Percentiles rank a stretch among this genome's conserved stretches.
Conservation (phyloP, 2,888 invertebrate genomes). For the Pogonocherus hispidulus region DNA sequence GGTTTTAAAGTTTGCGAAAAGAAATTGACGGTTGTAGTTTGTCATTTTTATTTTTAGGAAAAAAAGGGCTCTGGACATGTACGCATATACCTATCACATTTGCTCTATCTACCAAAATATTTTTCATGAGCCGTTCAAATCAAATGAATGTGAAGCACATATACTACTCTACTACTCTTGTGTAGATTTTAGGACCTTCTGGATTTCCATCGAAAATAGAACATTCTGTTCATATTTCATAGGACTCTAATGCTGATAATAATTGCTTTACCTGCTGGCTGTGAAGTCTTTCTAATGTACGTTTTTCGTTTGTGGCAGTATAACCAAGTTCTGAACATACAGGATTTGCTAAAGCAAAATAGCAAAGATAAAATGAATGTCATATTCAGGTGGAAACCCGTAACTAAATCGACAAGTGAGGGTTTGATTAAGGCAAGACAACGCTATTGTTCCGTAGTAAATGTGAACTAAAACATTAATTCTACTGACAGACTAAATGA, state of each 20-base stretch:
- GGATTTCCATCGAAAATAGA: too few species aligned
- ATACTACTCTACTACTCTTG: too few species aligned
- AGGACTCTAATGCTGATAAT: constrained; percentile 7
- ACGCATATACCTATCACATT: too few species aligned
- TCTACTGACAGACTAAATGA: constrained; percentile 22
- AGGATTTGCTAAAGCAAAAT: constrained; percentile 53
- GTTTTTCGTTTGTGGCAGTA: constrained; percentile 53
- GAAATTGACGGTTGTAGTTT: too few species aligned
- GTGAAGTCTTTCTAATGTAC: constrained; percentile 23
- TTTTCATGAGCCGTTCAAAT: too few species aligned
- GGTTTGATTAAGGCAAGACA: constrained; percentile 55
- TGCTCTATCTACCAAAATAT: too few species aligned
- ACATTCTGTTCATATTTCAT: too few species aligned
- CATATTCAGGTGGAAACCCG: constrained; percentile 55
- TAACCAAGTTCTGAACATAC: constrained; percentile 57
- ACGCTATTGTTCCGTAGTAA: background rate
- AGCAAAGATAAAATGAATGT: constrained; percentile 48
- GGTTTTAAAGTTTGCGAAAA: too few species aligned
- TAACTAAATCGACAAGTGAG: constrained; percentile 47
- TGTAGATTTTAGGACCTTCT: too few species aligned
- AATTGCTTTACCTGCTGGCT: constrained; percentile 3
- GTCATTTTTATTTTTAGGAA: too few species aligned
- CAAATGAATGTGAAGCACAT: too few species aligned
- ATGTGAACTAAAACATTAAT: constrained; percentile 30
- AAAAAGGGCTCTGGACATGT: too few species aligned